Evolutionary conservation across 2,797 vertebrate species (phyloP), one percentile per base, ranked within the genome.

Genomic region (Menidia menidia): DNA sequence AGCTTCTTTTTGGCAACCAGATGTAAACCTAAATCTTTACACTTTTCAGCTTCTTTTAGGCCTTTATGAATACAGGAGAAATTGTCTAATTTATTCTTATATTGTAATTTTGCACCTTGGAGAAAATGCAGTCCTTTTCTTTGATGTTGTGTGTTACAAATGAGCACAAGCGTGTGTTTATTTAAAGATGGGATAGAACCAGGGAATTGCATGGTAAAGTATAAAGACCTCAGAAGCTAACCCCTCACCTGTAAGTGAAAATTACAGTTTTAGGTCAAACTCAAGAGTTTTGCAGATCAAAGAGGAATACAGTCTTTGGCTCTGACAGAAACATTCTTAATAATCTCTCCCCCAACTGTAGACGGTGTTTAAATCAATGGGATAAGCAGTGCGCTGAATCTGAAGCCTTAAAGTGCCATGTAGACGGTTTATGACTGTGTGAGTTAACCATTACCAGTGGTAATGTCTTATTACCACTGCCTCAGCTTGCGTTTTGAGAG

Each of bases 1-100:
- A 0, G 9, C 18, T 55, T 0, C 51, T 75, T 70, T 59, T 19
- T 71, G 15, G 41, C 15, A 57, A 18, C 13, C 18, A 44, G 57
- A 67, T 44, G 4, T 6, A 9, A 41, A 59, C 53, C 11, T 64
- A 30, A 52, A 62, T 32, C 4, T 78, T 68, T 42, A 13, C n/a
- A 75, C 65, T 53, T 55, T 19, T 25, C 56, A 41, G n/a, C 11
- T 2, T 52, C 3, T 52, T 52, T 52, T 52, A 52, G 50, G 13
- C 12, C 25, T 52, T 52, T 52, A 5, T 13, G 12, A 31, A 30
- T 25, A 52, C 50, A 52, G 48, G 11, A 14, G 30, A 30, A 39
- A 39, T 39, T 39, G 35, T 6, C 35, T 39, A 39, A 9, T 39
- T 39, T 39, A 39, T 39, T 39, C 35, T 39, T 6, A 39, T 39